Conservation (phyloP, 2,113 vertebrate genomes). For the Leucopsar rothschildi region DNA sequence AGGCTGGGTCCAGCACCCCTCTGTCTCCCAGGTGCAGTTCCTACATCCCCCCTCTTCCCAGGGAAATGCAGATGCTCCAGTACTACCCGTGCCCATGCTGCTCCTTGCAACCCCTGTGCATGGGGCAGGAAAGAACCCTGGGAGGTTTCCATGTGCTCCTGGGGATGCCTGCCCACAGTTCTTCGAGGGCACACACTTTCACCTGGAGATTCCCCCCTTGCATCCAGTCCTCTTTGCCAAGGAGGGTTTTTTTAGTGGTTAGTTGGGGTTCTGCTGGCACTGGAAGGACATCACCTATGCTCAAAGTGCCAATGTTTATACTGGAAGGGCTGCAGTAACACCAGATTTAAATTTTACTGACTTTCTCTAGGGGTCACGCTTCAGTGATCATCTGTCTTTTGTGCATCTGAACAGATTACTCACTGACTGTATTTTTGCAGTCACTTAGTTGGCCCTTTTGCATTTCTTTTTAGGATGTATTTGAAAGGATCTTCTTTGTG, state of each 20-base stretch:
- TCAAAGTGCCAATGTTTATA: background rate
- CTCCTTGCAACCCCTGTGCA: background rate
- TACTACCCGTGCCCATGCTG: rapidly evolving
- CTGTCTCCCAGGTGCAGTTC: no score
- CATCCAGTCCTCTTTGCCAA: background rate
- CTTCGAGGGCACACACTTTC: rapidly evolving
- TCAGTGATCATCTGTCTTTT: background rate
- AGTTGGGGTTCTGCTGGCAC: no score
- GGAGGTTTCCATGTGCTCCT: rapidly evolving
- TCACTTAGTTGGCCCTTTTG: background rate
- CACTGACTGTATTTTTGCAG: background rate
- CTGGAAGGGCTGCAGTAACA: background rate
- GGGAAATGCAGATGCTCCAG: background rate
- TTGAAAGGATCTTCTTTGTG: background rate
- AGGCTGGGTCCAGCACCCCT: background rate
- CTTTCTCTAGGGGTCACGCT: background rate
- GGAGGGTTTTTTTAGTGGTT: background rate
- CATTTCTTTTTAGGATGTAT: background rate
- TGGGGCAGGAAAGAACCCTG: rapidly evolving
- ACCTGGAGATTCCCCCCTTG: rapidly evolving
- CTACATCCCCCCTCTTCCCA: rapidly evolving
- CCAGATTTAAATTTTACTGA: background rate
- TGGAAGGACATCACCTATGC: background rate
- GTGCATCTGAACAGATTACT: background rate
- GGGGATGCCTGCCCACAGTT: rapidly evolving